phyloP scores from a whole-genome alignment of 2,797 vertebrate genomes.

The Enteromius trimaculatus region DNA sequence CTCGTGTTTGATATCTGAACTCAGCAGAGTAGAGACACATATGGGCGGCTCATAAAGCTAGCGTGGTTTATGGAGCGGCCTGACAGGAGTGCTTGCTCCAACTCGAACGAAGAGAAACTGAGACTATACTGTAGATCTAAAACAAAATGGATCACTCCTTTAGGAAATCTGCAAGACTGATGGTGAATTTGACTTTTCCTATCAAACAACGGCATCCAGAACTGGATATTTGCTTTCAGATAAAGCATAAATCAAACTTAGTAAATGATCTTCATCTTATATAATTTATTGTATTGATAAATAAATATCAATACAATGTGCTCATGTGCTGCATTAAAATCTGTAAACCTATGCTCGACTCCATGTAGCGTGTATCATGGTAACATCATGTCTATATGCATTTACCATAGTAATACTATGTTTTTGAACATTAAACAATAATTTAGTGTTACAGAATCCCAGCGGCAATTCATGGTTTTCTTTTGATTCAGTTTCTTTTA shows the following conservation, averaged over 20 bases:
- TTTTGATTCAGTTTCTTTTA: no score
- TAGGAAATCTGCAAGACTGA: constrained; percentile 31
- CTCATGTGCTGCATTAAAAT: neutral
- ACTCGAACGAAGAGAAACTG: constrained; percentile 31
- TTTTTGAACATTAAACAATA: neutral
- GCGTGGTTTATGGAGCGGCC: constrained; percentile 57
- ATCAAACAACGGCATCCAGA: neutral
- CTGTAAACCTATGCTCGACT: neutral
- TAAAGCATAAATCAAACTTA: neutral
- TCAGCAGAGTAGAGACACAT: constrained; percentile 64
- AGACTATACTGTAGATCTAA: constrained; percentile 37
- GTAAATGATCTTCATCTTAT: neutral
- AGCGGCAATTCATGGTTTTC: neutral
- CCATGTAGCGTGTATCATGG: neutral
- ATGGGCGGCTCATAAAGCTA: constrained; percentile 57
- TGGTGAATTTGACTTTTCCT: constrained; percentile 32
- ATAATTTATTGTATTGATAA: neutral
- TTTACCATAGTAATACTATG: neutral
- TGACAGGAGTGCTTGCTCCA: constrained; percentile 53
- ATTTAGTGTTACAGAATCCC: neutral
- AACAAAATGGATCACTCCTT: constrained; percentile 28
- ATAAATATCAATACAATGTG: neutral
- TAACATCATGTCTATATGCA: neutral
- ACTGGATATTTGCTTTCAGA: neutral
- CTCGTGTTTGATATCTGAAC: constrained; percentile 77